These are phyloP conservation scores for Cecidostiba fungosa DNA, from an alignment of 2,888 invertebrate species.

Conservation along the genomic window DNA sequence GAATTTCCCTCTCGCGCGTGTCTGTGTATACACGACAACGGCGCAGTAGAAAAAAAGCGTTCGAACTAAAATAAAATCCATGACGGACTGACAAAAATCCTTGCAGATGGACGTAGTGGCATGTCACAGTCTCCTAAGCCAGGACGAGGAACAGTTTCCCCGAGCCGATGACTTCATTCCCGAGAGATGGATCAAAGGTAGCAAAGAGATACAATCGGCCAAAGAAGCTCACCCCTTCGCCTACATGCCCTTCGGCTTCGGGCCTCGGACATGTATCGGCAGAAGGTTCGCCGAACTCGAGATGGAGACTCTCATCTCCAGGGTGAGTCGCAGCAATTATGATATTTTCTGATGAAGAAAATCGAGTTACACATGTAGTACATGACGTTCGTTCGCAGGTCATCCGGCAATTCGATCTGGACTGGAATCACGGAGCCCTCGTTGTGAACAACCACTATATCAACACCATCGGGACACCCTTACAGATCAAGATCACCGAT, in stretches of 20 bases:
- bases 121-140: constrained; percentile 73
- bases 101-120: constrained; percentile 72
- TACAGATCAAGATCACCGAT: constrained; percentile 76
- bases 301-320: constrained; percentile 82
- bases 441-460: constrained; percentile 88
- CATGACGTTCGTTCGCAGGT: constrained; percentile 83
- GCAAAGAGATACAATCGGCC: constrained; percentile 73
- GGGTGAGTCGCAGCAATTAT: constrained; percentile 65
- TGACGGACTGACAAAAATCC: background rate
- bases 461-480: constrained; percentile 87
- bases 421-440: constrained; percentile 86
- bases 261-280: constrained; percentile 86
- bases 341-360: constrained; percentile 41
- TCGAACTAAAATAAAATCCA: background rate
- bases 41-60: background rate
- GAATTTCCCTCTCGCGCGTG: background rate
- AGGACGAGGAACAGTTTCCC: constrained; percentile 81
- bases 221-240: constrained; percentile 82
- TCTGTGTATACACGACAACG: background rate
- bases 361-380: constrained; percentile 4
- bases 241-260: constrained; percentile 81
- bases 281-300: constrained; percentile 88
- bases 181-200: constrained; percentile 85
- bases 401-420: constrained; percentile 86
- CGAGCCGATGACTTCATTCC: constrained; percentile 83